These are phyloP conservation scores for Zelleria hepariella DNA, from an alignment of 2,888 invertebrate species.

Conservation along the genomic window DNA sequence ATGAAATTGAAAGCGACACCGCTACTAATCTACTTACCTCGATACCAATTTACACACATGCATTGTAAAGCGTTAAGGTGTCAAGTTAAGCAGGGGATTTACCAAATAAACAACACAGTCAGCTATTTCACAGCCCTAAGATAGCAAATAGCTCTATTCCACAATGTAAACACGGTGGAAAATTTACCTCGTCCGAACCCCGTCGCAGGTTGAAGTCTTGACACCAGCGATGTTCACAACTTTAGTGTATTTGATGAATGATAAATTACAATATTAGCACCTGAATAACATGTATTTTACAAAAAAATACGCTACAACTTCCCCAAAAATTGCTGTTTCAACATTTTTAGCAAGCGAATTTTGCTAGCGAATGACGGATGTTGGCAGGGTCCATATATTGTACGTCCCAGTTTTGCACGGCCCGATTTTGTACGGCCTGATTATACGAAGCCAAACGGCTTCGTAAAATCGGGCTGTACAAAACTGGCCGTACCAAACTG, in stretches of 20 bases:
- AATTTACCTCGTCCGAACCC: conserved; percentile 3
- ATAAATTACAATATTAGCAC: conserved; percentile 29
- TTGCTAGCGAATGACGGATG: conserved; percentile 38
- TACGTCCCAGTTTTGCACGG: too few relatives aligned
- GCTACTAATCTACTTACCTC: background rate
- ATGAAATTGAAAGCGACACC: background rate
- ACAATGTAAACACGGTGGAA: conserved; percentile 55
- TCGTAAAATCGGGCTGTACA: too few relatives aligned
- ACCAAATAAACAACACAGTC: conserved; percentile 28
- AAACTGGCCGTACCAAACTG: too few relatives aligned
- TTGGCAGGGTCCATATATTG: too few relatives aligned
- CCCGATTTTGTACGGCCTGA: too few relatives aligned
- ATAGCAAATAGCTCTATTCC: conserved; percentile 33
- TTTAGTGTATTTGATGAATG: conserved; percentile 11
- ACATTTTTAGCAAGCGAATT: conserved; percentile 51
- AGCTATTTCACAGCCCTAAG: conserved; percentile 36
- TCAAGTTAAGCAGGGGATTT: background rate
- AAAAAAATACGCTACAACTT: conserved; percentile 36
- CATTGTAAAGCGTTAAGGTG: background rate
- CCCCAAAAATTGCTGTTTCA: conserved; percentile 64
- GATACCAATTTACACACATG: background rate
- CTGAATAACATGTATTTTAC: conserved; percentile 51
- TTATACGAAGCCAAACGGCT: too few relatives aligned
- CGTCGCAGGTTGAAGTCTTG: background rate
- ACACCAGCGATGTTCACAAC: background rate